Percentiles rank a stretch among this genome's conserved stretches.
phyloP scores from a whole-genome alignment of 2,797 vertebrate genomes.

The Ctenopoma multispine region DNA sequence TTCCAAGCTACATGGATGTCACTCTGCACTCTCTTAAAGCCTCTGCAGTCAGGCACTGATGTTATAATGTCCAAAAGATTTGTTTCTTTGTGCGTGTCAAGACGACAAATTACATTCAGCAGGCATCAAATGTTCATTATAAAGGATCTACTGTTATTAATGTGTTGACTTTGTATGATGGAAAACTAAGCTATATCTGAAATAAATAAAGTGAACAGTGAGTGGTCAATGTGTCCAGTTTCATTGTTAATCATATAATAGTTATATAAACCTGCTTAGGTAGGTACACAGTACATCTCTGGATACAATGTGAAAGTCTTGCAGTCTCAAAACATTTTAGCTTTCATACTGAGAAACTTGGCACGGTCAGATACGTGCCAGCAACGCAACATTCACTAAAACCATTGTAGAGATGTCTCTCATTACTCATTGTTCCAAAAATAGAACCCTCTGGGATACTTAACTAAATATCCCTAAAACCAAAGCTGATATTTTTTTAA shows the following conservation, averaged over 20 bases:
- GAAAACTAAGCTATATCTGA: conserved; percentile 83
- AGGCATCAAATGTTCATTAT: conserved; percentile 58
- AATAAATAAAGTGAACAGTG: conserved; percentile 78
- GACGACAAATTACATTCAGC: conserved; percentile 42
- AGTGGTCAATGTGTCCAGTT: conserved; percentile 26
- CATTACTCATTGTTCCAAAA: conserved; percentile 37
- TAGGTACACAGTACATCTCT: neutral
- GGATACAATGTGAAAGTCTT: neutral
- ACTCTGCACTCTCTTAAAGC: conserved; percentile 60
- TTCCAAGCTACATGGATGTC: conserved; percentile 68
- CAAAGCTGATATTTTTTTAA: conserved; percentile 27
- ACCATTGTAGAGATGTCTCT: conserved; percentile 34
- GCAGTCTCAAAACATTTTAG: neutral
- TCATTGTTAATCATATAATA: conserved; percentile 8
- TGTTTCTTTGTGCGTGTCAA: conserved; percentile 47
- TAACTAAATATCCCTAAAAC: conserved; percentile 50
- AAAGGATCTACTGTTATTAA: conserved; percentile 43
- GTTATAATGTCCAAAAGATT: conserved; percentile 34
- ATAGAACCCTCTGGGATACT: conserved; percentile 47
- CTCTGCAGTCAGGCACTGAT: conserved; percentile 66
- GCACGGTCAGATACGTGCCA: conserved; percentile 13
- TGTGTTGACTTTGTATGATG: conserved; percentile 58
- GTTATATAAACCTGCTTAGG: neutral
- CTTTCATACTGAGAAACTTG: neutral
- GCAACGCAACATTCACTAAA: conserved; percentile 21